A percentile compares a stretch with the other conserved stretches of the same genome.
phyloP scores from a whole-genome alignment of 1,140 invertebrate species.

The Orchestia grillus region DNA sequence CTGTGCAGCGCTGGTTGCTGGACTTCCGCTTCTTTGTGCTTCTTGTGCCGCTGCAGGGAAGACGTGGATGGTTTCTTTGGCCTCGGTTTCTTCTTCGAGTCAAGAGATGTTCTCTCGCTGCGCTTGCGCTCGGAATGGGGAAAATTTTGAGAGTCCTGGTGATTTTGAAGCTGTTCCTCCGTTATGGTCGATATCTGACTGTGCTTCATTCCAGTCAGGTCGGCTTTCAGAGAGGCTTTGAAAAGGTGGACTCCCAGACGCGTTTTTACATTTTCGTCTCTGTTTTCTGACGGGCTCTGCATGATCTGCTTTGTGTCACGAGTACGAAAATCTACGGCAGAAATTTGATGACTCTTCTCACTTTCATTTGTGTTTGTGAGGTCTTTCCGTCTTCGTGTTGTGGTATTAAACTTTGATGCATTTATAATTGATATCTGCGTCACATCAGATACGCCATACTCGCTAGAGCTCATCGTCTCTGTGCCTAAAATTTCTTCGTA shows the following conservation, averaged over 20 bases:
- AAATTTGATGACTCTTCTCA: neutral
- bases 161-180: conserved; percentile 12
- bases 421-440: neutral
- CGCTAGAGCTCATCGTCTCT: neutral
- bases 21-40: conserved; percentile 53
- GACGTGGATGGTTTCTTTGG: conserved; percentile 14
- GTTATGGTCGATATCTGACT: conserved; percentile 7
- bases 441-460: neutral
- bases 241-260: neutral
- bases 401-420: neutral
- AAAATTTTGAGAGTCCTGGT: neutral
- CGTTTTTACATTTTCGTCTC: neutral
- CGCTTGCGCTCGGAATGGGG: conserved; percentile 15
- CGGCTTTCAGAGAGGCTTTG: neutral
- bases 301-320: neutral
- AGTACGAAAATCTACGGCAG: neutral
- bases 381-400: neutral
- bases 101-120: neutral
- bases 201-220: neutral
- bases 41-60: conserved; percentile 42
- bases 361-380: neutral
- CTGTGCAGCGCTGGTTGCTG: conserved; percentile 23
- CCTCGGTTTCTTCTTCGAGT: neutral
- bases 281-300: neutral
- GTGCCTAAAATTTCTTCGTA: neutral